These are phyloP conservation scores for Agrochola lychnidis DNA, from an alignment of 2,888 invertebrate genomes.

Conservation along the genomic window DNA sequence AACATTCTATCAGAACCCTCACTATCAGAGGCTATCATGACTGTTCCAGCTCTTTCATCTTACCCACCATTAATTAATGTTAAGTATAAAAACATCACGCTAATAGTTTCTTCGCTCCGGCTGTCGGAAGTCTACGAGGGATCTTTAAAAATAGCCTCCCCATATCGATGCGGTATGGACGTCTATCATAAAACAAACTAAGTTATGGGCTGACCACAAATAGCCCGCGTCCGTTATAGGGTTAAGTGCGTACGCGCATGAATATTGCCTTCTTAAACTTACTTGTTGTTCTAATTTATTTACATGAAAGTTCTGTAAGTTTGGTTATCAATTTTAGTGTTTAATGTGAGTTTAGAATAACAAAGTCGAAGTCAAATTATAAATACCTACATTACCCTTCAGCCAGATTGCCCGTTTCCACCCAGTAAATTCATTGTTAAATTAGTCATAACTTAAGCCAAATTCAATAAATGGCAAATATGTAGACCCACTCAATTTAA, in stretches of 20 bases:
- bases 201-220: slow-evolving; percentile 61
- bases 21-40: slow-evolving; percentile 17
- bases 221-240: slow-evolving; percentile 55
- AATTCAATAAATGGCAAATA: background rate
- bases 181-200: slow-evolving; percentile 62
- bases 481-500: background rate
- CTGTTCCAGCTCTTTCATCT: slow-evolving; percentile 42
- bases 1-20: background rate
- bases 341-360: background rate
- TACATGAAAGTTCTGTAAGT: background rate
- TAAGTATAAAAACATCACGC: slow-evolving; percentile 52
- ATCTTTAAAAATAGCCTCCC: slow-evolving; percentile 57
- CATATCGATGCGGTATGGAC: slow-evolving; percentile 52
- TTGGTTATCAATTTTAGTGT: background rate
- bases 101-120: slow-evolving; percentile 50
- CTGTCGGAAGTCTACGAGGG: slow-evolving; percentile 52
- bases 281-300: slow-evolving; percentile 14
- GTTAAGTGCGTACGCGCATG: slow-evolving; percentile 52
- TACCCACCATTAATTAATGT: slow-evolving; percentile 30
- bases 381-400: background rate
- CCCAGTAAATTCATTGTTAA: background rate
- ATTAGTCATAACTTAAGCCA: background rate
- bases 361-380: background rate
- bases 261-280: slow-evolving; percentile 33
- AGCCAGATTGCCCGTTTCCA: background rate